These are phyloP conservation scores for Gymnothorax reevesii DNA, from an alignment of 2,797 vertebrate species.

Conservation along the genomic window DNA sequence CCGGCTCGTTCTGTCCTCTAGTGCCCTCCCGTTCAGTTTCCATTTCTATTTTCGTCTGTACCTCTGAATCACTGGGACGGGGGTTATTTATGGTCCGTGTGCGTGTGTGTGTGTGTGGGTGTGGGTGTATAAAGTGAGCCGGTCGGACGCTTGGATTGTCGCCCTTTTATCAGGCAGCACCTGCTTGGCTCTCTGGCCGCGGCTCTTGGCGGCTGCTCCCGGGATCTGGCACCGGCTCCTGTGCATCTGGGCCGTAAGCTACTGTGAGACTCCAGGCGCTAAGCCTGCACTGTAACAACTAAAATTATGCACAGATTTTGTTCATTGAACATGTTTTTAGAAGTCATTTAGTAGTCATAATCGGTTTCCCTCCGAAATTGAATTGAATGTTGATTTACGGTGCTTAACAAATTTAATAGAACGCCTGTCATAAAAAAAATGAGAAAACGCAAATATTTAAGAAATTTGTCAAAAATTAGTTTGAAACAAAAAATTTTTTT, in stretches of 20 bases:
- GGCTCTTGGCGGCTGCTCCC: background rate
- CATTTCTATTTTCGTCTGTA: conserved; percentile 12
- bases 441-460: no score
- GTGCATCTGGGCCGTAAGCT: background rate
- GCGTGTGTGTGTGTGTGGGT: background rate
- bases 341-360: no score
- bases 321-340: no score
- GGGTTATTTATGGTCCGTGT: background rate
- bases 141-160: conserved; percentile 27
- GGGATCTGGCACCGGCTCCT: background rate
- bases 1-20: background rate
- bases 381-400: no score
- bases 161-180: conserved; percentile 37
- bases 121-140: conserved; percentile 22
- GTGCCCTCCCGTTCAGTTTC: background rate
- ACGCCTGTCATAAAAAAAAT: no score
- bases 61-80: conserved; percentile 22
- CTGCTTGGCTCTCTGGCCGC: conserved; percentile 20
- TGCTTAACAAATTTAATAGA: no score
- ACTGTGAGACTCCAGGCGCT: background rate
- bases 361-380: no score
- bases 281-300: no score
- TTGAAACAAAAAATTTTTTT: no score
- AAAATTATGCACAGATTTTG: no score
- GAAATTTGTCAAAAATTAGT: no score